Base-by-base conservation (phyloP, 2,888 invertebrate species). In the Drosophila borborema region DNA sequence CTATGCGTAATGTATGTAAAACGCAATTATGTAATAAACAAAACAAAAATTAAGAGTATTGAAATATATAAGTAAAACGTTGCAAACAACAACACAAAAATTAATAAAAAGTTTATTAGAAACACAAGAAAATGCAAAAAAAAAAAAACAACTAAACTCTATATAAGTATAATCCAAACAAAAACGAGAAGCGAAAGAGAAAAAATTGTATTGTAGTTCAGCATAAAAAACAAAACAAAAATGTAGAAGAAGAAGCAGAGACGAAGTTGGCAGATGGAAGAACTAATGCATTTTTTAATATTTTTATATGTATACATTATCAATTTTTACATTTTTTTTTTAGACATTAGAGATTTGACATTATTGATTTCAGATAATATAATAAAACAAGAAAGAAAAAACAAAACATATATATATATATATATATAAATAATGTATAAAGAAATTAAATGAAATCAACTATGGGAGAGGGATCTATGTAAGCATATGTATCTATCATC, bases 291-390 rank as follows among this genome's bases (percentile, higher is more conserved):
- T 91, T 91, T 91, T 91, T 91, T 90, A 89, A 90, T 91, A 91
- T 91, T 91, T 91, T 91, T 91, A 91, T 91, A 91, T 91, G 83
- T 89, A 91, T 91, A 91, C 89, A 91, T 91, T 91, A 91, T 91
- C 92, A 91, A 91, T 91, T 91, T 91, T 91, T 91, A 91, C 91
- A 90, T 82, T 86, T 86, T 86, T 84, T 86, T 89, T 91, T 89
- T 91, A 91, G 90, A 86, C 82, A 85, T 86, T 91, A 91, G 91
- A 89, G 86, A 91, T 90, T 90, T 91, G 91, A 91, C 91, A 91
- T 90, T 91, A 91, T 91, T 91, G 90, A 91, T 91, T 91, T 91
- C 91, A 86, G 86, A 91, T 91, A 91, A 83, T 84, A 91, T 84
- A 89, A 91, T 90, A 90, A 90, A 90, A 80, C 83, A 75, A 23